Evolutionary conservation across 2,888 invertebrate species (phyloP).

Genomic region (Exocentrus adspersus): DNA sequence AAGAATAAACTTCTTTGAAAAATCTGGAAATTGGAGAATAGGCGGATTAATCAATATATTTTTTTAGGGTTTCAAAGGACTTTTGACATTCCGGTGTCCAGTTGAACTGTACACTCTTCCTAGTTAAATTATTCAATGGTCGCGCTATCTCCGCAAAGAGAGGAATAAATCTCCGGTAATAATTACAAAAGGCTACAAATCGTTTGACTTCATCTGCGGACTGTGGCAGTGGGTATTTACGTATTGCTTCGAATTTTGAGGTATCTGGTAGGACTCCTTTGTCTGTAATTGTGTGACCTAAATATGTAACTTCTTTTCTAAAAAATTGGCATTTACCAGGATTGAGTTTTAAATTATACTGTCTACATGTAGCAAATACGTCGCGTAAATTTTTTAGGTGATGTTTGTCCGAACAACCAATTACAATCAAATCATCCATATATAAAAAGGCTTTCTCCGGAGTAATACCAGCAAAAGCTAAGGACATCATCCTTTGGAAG

Average conservation of each 20-base stretch:
- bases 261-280: not conserved
- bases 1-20: constrained; percentile 6
- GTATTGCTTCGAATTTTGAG: not conserved
- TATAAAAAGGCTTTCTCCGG: constrained; percentile 44
- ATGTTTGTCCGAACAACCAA: constrained; percentile 36
- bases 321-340: not conserved
- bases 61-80: not conserved
- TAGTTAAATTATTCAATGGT: not conserved
- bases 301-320: not conserved
- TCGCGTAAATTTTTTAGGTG: constrained; percentile 25
- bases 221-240: not conserved
- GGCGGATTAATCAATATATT: not conserved
- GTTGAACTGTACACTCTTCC: not conserved
- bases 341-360: constrained; percentile 1
- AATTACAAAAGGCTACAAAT: too few relatives aligned
- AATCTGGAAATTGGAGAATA: not conserved
- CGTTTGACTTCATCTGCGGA: not conserved
- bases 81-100: not conserved
- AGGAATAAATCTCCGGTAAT: not conserved
- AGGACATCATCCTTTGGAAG: constrained; percentile 46
- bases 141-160: not conserved
- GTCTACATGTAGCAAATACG: not conserved
- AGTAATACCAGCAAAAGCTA: constrained; percentile 42
- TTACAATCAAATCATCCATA: constrained; percentile 46
- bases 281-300: not conserved